Conservation (phyloP, 1,140 invertebrate species). For the Drosophila navojoa region DNA sequence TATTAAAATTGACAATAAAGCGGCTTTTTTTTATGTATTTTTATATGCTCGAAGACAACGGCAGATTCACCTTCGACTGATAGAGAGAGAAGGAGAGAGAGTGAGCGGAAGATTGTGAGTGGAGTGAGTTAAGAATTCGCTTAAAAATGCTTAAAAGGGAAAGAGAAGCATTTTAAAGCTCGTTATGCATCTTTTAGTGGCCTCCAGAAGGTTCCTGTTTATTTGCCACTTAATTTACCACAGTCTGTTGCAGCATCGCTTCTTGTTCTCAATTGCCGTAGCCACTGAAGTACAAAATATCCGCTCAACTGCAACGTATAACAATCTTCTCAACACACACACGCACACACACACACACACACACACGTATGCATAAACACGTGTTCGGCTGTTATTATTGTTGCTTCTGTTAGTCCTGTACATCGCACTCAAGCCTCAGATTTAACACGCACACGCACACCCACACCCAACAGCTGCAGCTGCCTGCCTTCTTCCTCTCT, state of each 20-base stretch:
- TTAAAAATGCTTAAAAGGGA: conserved; percentile 63
- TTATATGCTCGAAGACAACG: conserved; percentile 40
- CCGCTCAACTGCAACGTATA: conserved; percentile 71
- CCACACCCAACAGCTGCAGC: neutral
- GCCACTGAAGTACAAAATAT: conserved; percentile 72
- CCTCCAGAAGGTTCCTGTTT: conserved; percentile 69
- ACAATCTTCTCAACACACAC: conserved; percentile 18
- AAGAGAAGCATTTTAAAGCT: conserved; percentile 66
- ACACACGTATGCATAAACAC: conserved; percentile 66
- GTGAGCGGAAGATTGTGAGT: neutral
- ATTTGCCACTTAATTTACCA: conserved; percentile 77
- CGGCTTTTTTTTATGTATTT: conserved; percentile 74
- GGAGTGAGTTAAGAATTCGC: conserved; percentile 11
- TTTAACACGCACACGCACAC: neutral
- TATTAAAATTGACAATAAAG: conserved; percentile 83
- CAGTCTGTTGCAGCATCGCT: conserved; percentile 62
- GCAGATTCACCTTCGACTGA: neutral
- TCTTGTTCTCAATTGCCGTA: conserved; percentile 43
- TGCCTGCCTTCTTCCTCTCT: too few species aligned
- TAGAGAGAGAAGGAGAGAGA: neutral
- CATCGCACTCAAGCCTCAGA: conserved; percentile 23
- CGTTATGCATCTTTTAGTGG: conserved; percentile 74
- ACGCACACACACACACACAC: neutral
- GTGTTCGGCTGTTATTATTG: conserved; percentile 50
- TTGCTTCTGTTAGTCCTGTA: conserved; percentile 13